These are phyloP conservation scores for Scalopus aquaticus DNA, from an alignment of 2,113 vertebrate genomes.

Conservation along the genomic window DNA sequence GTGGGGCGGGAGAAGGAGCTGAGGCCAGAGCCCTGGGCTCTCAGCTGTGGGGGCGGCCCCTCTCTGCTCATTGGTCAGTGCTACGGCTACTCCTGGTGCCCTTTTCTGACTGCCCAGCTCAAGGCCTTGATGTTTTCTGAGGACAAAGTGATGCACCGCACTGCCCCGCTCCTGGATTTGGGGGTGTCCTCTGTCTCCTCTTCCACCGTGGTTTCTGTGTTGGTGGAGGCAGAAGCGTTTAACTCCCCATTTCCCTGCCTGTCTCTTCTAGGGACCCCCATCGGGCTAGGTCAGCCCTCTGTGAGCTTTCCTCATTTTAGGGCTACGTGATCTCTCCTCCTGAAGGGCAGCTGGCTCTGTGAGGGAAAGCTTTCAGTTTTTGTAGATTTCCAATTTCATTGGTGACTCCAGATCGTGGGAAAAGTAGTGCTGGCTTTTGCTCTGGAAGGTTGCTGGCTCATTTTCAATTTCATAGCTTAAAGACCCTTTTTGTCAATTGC, in stretches of 20 bases:
- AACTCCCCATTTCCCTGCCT: too few relatives aligned
- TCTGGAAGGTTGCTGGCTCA: not conserved
- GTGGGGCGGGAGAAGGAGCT: not conserved
- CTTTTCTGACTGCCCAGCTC: not conserved
- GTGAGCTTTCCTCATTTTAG: not conserved
- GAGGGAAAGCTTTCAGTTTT: slow-evolving; percentile 5
- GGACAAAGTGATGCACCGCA: not conserved
- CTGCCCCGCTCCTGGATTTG: not conserved
- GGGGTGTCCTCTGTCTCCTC: too few relatives aligned
- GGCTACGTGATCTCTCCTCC: not conserved
- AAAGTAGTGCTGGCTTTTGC: slow-evolving; percentile 11
- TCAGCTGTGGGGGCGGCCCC: too few relatives aligned
- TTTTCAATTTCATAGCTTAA: not conserved
- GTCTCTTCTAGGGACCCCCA: too few relatives aligned
- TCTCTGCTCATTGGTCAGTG: too few relatives aligned
- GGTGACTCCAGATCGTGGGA: not conserved
- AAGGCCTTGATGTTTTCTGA: not conserved
- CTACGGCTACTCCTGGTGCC: not conserved
- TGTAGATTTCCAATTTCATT: not conserved
- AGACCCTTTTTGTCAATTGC: not conserved
- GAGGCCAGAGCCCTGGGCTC: too few relatives aligned
- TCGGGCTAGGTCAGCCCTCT: too few relatives aligned
- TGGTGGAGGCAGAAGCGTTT: not conserved
- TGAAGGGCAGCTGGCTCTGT: not conserved
- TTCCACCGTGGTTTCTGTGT: not conserved